These are phyloP conservation scores for Panagrolaimus sp. DNA, from an alignment of 1,140 invertebrate genomes.

Conservation along the genomic window DNA sequence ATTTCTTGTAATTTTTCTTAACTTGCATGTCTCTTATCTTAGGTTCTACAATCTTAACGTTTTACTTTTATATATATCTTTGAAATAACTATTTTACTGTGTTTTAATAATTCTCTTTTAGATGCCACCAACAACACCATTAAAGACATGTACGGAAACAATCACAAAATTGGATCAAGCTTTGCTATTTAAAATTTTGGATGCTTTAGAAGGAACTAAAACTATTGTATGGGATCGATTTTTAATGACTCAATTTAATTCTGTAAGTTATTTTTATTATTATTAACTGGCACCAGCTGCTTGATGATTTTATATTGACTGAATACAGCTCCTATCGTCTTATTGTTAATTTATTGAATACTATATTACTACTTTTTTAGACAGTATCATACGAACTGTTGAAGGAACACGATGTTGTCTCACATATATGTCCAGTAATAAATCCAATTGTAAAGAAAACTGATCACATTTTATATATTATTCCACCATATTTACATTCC, in stretches of 20 bases:
- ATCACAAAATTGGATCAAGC: neutral
- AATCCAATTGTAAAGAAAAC: neutral
- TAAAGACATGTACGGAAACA: too few relatives aligned
- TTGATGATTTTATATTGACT: too few relatives aligned
- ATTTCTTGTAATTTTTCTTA: too few relatives aligned
- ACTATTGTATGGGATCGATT: conserved; percentile 5
- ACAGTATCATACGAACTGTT: neutral
- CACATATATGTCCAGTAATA: neutral
- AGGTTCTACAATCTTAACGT: too few relatives aligned
- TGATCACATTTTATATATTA: conserved; percentile 8
- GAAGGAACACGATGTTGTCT: neutral
- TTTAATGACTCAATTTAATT: neutral
- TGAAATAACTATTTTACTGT: too few relatives aligned
- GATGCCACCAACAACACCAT: too few relatives aligned
- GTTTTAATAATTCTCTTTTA: too few relatives aligned
- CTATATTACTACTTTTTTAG: neutral
- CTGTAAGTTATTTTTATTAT: neutral
- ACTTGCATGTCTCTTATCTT: too few relatives aligned
- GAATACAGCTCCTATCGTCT: too few relatives aligned
- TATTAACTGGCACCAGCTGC: too few relatives aligned
- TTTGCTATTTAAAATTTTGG: neutral
- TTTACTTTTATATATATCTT: too few relatives aligned
- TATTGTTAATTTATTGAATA: too few relatives aligned
- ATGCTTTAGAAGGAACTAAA: conserved; percentile 1
- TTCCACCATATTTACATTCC: neutral